Evolutionary conservation across 2,888 invertebrate genomes (phyloP).

Genomic region (Plagodis pulveraria): DNA sequence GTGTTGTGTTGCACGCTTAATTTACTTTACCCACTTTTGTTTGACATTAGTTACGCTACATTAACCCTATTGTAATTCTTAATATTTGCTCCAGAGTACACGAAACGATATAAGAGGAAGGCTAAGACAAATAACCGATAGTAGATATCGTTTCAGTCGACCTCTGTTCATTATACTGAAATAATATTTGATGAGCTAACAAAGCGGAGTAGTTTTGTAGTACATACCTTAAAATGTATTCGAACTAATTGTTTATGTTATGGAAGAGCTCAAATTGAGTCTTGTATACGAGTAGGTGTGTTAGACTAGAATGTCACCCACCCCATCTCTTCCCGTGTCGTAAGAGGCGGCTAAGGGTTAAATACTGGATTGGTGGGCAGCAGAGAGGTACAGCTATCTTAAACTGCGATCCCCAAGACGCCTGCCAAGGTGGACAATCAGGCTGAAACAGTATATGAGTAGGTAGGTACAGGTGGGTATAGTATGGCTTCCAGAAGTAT

Average conservation of each 20-base stretch:
- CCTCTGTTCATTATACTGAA: constrained; percentile 24
- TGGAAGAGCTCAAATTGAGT: constrained; percentile 31
- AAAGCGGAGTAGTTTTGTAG: constrained; percentile 30
- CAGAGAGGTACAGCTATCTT: too few relatives aligned
- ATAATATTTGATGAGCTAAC: constrained; percentile 31
- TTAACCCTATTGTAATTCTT: constrained; percentile 19
- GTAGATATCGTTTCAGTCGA: constrained; percentile 19
- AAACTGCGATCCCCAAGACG: too few relatives aligned
- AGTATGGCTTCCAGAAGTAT: constrained; percentile 26
- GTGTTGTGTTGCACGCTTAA: constrained; percentile 62
- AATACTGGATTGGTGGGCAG: too few relatives aligned
- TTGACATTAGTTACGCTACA: constrained; percentile 35
- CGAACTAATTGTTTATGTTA: constrained; percentile 28
- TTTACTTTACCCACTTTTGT: constrained; percentile 48
- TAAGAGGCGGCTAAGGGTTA: too few relatives aligned
- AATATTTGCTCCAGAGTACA: constrained; percentile 17
- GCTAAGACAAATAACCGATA: constrained; percentile 18
- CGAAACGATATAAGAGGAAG: constrained; percentile 24
- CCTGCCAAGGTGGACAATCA: too few relatives aligned
- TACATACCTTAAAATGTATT: constrained; percentile 28
- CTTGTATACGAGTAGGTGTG: not conserved
- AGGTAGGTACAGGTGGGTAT: constrained; percentile 29
- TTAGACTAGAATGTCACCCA: too few relatives aligned
- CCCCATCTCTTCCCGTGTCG: too few relatives aligned
- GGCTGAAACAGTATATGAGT: too few relatives aligned